These are phyloP conservation scores for Sycophaga agraensis DNA, from an alignment of 1,140 invertebrate genomes.

Conservation along the genomic window DNA sequence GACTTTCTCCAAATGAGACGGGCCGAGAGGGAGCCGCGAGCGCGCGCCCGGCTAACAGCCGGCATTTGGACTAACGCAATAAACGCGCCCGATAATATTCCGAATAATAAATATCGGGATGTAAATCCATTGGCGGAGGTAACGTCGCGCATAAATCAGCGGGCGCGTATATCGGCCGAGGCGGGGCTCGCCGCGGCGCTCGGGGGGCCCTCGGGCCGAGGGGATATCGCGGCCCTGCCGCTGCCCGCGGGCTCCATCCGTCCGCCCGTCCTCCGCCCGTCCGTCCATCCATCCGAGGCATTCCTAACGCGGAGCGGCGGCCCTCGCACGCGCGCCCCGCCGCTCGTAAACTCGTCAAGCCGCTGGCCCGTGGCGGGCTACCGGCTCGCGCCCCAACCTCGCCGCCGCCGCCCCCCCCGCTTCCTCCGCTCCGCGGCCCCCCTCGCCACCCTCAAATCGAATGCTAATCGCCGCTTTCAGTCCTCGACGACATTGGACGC, in stretches of 20 bases:
- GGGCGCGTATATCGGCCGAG: constrained; percentile 25
- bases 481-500: too few species aligned
- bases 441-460: too few species aligned
- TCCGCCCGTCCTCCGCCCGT: constrained; percentile 32
- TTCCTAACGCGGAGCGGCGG: constrained; percentile 19
- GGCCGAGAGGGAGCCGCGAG: not conserved
- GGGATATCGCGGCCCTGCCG: constrained; percentile 9
- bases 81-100: constrained; percentile 57
- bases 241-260: constrained; percentile 35
- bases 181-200: too few species aligned
- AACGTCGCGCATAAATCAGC: constrained; percentile 57
- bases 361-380: not conserved
- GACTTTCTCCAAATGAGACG: constrained; percentile 11
- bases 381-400: not conserved
- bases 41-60: not conserved
- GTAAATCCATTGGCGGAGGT: constrained; percentile 59
- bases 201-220: too few species aligned
- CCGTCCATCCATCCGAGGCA: constrained; percentile 20
- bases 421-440: too few species aligned
- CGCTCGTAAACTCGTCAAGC: constrained; percentile 58
- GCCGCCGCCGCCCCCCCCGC: too few species aligned
- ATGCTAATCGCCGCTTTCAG: too few species aligned
- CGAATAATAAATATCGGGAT: constrained; percentile 59
- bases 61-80: constrained; percentile 47
- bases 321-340: constrained; percentile 37